These are phyloP conservation scores for Cephalotes varians DNA, from an alignment of 2,888 invertebrate genomes.

Conservation along the genomic window DNA sequence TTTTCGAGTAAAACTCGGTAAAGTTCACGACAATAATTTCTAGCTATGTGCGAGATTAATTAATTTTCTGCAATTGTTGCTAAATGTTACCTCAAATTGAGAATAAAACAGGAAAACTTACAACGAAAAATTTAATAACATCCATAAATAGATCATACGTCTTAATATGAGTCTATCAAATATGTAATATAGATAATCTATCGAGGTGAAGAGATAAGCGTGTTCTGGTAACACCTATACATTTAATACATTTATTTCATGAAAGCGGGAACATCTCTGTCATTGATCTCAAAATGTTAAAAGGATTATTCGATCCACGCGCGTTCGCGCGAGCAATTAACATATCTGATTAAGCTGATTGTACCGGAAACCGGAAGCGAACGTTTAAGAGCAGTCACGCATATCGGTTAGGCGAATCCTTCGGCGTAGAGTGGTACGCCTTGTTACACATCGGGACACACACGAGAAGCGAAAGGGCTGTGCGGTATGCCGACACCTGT, in stretches of 20 bases:
- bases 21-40: neutral
- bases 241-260: conserved; percentile 1
- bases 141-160: neutral
- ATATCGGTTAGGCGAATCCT: conserved; percentile 76
- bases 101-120: neutral
- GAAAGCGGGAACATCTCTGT: neutral
- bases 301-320: conserved; percentile 34
- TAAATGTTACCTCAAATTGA: neutral
- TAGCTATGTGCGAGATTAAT: neutral
- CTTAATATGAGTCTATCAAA: neutral
- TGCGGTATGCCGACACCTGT: conserved; percentile 74
- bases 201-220: neutral
- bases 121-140: neutral
- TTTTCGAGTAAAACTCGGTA: neutral
- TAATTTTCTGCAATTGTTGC: neutral
- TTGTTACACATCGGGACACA: conserved; percentile 77
- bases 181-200: neutral
- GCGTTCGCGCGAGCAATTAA: conserved; percentile 58
- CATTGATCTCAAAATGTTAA: conserved; percentile 11
- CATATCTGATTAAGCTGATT: conserved; percentile 74
- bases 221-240: neutral
- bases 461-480: conserved; percentile 75
- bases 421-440: conserved; percentile 81
- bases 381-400: conserved; percentile 81
- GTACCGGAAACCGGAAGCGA: conserved; percentile 78